Base-by-base conservation (phyloP, 2,888 invertebrate species). In the Camptogramma bilineatum region DNA sequence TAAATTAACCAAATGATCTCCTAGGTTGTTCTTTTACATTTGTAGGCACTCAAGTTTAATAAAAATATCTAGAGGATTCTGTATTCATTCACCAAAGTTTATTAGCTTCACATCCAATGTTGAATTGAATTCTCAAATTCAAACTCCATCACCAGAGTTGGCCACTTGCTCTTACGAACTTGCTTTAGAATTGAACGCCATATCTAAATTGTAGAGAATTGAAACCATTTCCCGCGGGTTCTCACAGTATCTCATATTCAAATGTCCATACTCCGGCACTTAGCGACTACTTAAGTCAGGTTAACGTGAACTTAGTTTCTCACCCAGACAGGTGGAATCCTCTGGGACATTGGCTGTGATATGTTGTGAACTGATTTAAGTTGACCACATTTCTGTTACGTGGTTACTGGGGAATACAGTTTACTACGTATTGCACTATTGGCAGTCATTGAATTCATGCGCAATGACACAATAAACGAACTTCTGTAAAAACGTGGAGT, bases 301-400 rank as follows among this genome's bases (percentile, higher is more conserved):
- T 39, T 16, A 16, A 7, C 52, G 39, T 13, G 52, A 48, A 44
- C 44, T 31, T 51, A 42, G 52, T 21, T 39, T 18, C 9, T 19
- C 39, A 19, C 19, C 31, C n/a, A n/a, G 52, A 52, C 52, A 48
- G 46, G 10, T 18, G 46, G 34, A 39, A 42, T 21, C 52, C 39
- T 21, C 42, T 13, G 39, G n/a, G 31, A 52, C 2, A 39, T 24
- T 4, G 4, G 16, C 4, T 44, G 16, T 13, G 13, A 17, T 17
- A 17, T 42, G 7, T 44, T 44, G n/a, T 16, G 4, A 34, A 34
- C 34, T 52, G 52, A 10, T 31, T 51, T 51, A 34, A 28, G 51
- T 16, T 51, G 17, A 52, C 28, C 31, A 13, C 34, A 13, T 4
- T 51, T 51, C 39, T 39, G 39, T 13, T 39, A 39, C 28, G 7